Evolutionary conservation across 2,888 invertebrate genomes (phyloP), one percentile per base, ranked within the genome.

Genomic region (Pseudoips prasinana): DNA sequence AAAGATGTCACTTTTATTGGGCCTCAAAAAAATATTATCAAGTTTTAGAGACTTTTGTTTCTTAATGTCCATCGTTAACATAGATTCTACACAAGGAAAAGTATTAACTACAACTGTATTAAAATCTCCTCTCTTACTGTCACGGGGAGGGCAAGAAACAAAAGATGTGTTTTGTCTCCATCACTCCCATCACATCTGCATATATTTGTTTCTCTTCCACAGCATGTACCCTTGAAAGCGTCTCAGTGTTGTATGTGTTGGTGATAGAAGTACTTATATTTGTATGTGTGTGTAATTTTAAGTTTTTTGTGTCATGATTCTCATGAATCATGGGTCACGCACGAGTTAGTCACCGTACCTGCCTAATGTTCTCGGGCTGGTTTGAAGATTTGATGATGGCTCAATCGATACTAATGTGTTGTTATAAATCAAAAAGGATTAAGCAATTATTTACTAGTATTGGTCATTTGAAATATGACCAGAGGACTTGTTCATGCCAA

Each of bases 61-160:
- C n/a, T n/a, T n/a, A 14, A 14, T 3, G 14, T 14, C 2, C 14
- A 14, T 3, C 14, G 2, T 14, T 14, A 5, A 14, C 14, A 14
- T 14, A 5, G 2, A 14, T 14, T 14, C 14, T 14, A 14, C 5
- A 14, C 14, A 14, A 14, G 14, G 14, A 5, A 14, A 14, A 59
- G 45, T 69, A 73, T 71, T 75, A 74, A 77, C 70, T 78, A 80
- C 78, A 80, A 85, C 79, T 79, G 79, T 87, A 80, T 86, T 84
- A 83, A 75, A 81, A 76, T 80, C 73, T 69, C 69, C 59, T 63
- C 69, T 76, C 73, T 63, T 66, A 57, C 58, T 73, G 69, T 77
- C 73, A 76, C 70, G 67, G 75, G 72, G 74, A 78, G 86, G 82
- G 84, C 81, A 79, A 71, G 79, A 87, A 87, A 88, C 87, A 88